Conservation (phyloP, 2,888 invertebrate species). For the Callimorpha dominula region DNA sequence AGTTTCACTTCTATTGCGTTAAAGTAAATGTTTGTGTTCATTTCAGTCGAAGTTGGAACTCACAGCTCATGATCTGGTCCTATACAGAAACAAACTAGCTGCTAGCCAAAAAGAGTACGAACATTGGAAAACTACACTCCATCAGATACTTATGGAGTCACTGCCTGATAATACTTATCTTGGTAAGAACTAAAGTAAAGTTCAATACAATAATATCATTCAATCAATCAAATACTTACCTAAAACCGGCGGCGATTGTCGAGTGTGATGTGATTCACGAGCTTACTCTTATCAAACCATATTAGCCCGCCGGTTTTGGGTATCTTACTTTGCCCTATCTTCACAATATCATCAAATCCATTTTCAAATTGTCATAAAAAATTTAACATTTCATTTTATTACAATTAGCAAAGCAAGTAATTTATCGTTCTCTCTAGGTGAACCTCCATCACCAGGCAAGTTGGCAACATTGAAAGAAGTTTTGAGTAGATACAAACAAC, state of each 20-base stretch:
- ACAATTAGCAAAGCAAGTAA: background rate
- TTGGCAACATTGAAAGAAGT: conserved; percentile 78
- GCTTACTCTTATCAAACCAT: too few species aligned
- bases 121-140: conserved; percentile 73
- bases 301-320: too few species aligned
- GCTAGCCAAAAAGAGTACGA: conserved; percentile 75
- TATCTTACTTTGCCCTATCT: too few species aligned
- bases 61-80: conserved; percentile 79
- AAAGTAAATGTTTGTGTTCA: background rate
- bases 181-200: conserved; percentile 54
- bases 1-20: too few species aligned
- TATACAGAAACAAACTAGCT: conserved; percentile 70
- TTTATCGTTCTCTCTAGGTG: conserved; percentile 57
- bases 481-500: conserved; percentile 74
- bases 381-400: too few species aligned
- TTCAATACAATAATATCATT: background rate
- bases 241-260: too few species aligned
- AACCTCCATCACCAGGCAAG: conserved; percentile 78
- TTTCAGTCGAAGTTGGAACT: conserved; percentile 78
- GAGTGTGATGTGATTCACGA: too few species aligned
- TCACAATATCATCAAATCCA: too few species aligned
- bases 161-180: conserved; percentile 72
- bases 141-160: conserved; percentile 74
- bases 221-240: background rate
- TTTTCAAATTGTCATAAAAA: too few species aligned